Base-by-base conservation (phyloP, 2,888 invertebrate species). In the Chymomyza caudatula region DNA sequence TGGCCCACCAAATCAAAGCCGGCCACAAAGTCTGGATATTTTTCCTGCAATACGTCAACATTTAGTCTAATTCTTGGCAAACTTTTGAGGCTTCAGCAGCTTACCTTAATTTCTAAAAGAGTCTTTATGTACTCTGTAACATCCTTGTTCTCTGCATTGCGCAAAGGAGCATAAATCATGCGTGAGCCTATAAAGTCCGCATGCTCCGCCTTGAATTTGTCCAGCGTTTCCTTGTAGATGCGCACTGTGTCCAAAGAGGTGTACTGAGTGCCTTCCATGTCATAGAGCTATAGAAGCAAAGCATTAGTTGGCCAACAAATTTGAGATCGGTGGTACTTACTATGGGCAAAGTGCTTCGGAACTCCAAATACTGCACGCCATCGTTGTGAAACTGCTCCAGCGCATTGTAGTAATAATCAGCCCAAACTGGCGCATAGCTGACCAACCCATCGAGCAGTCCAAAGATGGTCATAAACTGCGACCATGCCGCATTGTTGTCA, bases 1-100 rank as follows among this genome's bases (percentile, higher is more conserved):
- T 94, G 94, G 0, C 96, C 96, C 0, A 96, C 95, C 65, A 96
- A 91, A 90, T 96, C 96, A 74, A 96, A 95, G 4, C 96, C 96
- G 22, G 93, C 94, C 44, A 96, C 91, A 66, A 94, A 92, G 13
- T 94, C 91, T 0, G 95, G 94, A 87, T 93, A 93, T 6, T 90
- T 86, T 0, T 78, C 79, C 87, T 92, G 92, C 17, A 93, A 87
- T 42, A 11, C 29, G 11, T 29, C 6, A 29, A 29, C 2, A 8
- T 29, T 2, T 2, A n/a, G n/a, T n/a, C n/a, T n/a, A n/a, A n/a
- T n/a, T n/a, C n/a, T n/a, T n/a, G n/a, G n/a, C n/a, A n/a, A n/a
- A n/a, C n/a, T n/a, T n/a, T n/a, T n/a, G n/a, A n/a, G n/a, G n/a
- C n/a, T n/a, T n/a, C n/a, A n/a, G 17, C 43, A 56, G 42, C 67